phyloP scores from a whole-genome alignment of 2,888 invertebrate genomes.

The Amphimallon solstitiale region DNA sequence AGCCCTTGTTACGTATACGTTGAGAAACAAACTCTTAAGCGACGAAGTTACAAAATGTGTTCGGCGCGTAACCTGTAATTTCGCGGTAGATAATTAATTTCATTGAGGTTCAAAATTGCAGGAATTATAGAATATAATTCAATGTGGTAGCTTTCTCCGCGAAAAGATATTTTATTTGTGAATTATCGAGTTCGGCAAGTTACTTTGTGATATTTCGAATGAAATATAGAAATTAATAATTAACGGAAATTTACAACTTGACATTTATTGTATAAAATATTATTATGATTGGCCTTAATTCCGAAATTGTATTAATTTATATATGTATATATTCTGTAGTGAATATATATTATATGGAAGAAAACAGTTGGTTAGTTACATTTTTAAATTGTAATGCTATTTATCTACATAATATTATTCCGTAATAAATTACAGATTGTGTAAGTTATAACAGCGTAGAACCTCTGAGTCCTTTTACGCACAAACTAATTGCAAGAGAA shows the following conservation, averaged over 20 bases:
- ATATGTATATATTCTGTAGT: no score
- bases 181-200: neutral
- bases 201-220: neutral
- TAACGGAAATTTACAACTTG: neutral
- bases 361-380: no score
- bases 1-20: neutral
- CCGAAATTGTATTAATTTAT: no score
- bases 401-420: no score
- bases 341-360: no score
- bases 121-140: conserved; percentile 21
- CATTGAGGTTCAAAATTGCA: conserved; percentile 11
- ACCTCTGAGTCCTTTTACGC: no score
- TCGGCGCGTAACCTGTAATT: conserved; percentile 19
- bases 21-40: conserved; percentile 7
- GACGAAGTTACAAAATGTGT: conserved; percentile 21
- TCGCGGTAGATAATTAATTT: conserved; percentile 28
- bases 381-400: no score
- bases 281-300: no score
- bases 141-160: conserved; percentile 33
- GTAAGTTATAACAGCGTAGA: no score
- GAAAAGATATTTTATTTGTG: conserved; percentile 15
- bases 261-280: neutral
- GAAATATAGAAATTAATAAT: conserved; percentile 11
- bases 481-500: no score
- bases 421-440: no score